Percentiles rank a stretch among this genome's conserved stretches.
Evolutionary conservation across 2,888 invertebrate genomes (phyloP).

Genomic region (Tetanocera ferruginea): DNA sequence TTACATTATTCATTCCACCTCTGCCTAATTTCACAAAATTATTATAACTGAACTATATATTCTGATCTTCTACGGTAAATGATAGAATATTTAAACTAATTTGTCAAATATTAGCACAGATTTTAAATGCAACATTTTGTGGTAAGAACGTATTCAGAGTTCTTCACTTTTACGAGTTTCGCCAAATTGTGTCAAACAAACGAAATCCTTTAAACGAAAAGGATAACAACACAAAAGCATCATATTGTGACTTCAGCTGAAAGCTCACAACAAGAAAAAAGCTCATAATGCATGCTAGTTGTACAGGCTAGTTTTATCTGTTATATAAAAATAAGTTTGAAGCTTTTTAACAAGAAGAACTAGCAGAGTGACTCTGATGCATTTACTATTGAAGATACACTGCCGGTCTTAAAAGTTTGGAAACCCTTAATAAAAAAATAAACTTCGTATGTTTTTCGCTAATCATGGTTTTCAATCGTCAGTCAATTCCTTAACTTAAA

Average conservation of each 20-base stretch:
- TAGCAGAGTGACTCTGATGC: neutral
- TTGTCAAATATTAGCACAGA: slow-evolving; percentile 36
- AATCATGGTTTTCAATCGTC: too few relatives aligned
- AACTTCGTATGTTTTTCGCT: too few relatives aligned
- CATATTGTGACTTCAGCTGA: slow-evolving; percentile 14
- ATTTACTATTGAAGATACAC: too few relatives aligned
- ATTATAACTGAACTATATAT: neutral
- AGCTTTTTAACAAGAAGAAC: neutral
- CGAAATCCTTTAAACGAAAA: slow-evolving; percentile 46
- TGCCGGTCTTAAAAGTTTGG: too few relatives aligned
- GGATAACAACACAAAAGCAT: slow-evolving; percentile 39
- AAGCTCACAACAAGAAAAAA: slow-evolving; percentile 40
- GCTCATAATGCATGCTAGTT: slow-evolving; percentile 4
- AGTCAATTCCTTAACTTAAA: too few relatives aligned
- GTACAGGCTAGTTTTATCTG: neutral
- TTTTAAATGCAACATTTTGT: slow-evolving; percentile 44
- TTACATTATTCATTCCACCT: neutral
- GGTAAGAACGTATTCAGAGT: slow-evolving; percentile 40
- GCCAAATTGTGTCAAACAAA: slow-evolving; percentile 53
- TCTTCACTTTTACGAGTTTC: slow-evolving; percentile 39
- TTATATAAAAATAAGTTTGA: neutral
- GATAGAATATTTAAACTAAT: neutral
- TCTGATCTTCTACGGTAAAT: neutral
- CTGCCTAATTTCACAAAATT: neutral
- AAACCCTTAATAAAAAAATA: too few relatives aligned